phyloP scores from a whole-genome alignment of 2,888 invertebrate species.

The Melolontha melolontha region DNA sequence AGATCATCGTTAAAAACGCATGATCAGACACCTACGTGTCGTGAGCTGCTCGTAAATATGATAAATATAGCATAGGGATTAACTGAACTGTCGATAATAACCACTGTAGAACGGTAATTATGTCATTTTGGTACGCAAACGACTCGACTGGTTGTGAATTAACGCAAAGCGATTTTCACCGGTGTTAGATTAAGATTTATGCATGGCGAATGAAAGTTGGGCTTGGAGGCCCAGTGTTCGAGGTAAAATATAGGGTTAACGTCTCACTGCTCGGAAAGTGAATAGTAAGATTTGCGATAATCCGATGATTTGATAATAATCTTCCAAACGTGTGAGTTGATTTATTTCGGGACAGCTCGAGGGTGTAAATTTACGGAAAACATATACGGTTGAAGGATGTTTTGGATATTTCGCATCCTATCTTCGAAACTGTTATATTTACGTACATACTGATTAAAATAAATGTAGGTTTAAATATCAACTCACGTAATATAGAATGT shows the following conservation, averaged over 20 bases:
- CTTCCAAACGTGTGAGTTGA: constrained; percentile 18
- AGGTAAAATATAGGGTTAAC: constrained; percentile 8
- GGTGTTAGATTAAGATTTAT: constrained; percentile 25
- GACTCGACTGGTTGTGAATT: constrained; percentile 6
- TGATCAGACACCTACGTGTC: too few species aligned
- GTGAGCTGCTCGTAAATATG: constrained; percentile 1
- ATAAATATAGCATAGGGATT: constrained; percentile 16
- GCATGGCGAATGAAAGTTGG: neutral
- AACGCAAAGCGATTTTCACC: constrained; percentile 22
- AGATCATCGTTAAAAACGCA: too few species aligned
- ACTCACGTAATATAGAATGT: too few species aligned
- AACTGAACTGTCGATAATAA: constrained; percentile 18
- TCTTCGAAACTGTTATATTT: too few species aligned
- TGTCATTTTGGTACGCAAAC: constrained; percentile 15
- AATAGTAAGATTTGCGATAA: constrained; percentile 30
- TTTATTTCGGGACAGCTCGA: neutral
- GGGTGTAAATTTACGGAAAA: too few species aligned
- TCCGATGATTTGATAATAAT: constrained; percentile 35
- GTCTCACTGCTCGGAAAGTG: constrained; percentile 3
- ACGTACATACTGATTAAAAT: too few species aligned
- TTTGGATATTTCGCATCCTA: too few species aligned
- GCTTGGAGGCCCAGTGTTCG: constrained; percentile 1
- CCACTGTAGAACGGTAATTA: constrained; percentile 13
- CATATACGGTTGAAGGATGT: too few species aligned
- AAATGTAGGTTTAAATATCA: too few species aligned